phyloP scores from a whole-genome alignment of 2,888 invertebrate species.

The Hydrotaea cyrtoneurina region DNA sequence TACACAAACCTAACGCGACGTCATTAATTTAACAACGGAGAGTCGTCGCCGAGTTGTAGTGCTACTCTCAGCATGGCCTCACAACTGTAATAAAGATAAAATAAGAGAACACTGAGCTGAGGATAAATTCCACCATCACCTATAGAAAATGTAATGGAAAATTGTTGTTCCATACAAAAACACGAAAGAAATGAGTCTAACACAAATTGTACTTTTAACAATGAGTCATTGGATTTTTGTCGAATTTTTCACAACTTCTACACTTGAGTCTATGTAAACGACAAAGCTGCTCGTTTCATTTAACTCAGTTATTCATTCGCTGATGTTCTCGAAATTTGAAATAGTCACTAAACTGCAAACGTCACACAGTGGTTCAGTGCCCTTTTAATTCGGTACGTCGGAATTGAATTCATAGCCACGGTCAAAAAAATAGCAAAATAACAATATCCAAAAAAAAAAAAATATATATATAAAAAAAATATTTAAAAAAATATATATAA shows the following conservation, averaged over 20 bases:
- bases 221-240: slow-evolving; percentile 1
- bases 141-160: slow-evolving; percentile 6
- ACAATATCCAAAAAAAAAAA: no score
- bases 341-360: no score
- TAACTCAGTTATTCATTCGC: no score
- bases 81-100: not conserved
- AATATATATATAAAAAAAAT: no score
- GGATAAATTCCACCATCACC: not conserved
- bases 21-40: not conserved
- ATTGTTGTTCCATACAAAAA: slow-evolving; percentile 16
- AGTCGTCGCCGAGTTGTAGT: not conserved
- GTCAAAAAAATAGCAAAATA: no score
- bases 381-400: no score
- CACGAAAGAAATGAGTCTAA: not conserved
- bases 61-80: slow-evolving; percentile 5
- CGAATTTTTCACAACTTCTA: not conserved
- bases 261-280: no score
- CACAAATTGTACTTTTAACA: not conserved
- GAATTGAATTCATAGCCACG: no score
- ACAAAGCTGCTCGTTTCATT: no score
- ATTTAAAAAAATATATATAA: no score
- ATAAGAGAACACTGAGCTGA: not conserved
- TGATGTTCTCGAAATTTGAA: no score
- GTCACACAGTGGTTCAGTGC: no score
- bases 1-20: not conserved